Percentiles rank a stretch among this genome's conserved stretches.
phyloP scores from a whole-genome alignment of 1,140 invertebrate genomes.

The Homalodisca vitripennis region DNA sequence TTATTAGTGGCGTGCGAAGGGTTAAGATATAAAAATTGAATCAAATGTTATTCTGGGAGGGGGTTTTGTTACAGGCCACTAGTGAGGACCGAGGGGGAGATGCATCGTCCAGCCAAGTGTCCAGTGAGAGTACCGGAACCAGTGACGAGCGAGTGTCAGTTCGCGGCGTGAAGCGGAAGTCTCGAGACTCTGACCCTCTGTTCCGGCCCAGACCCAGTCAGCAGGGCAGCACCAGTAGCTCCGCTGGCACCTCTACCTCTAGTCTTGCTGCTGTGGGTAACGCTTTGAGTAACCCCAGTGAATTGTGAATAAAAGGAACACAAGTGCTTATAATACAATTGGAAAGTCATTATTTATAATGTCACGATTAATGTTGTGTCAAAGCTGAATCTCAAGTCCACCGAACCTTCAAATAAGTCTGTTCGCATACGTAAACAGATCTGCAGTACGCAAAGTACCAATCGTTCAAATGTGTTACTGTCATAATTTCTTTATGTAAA shows the following conservation, averaged over 20 bases:
- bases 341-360: no score
- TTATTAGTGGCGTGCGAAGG: no score
- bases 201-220: slow-evolving; percentile 9
- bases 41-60: neutral
- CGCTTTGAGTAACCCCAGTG: no score
- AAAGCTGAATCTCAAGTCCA: no score
- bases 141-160: slow-evolving; percentile 20
- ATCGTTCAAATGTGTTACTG: no score
- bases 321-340: no score
- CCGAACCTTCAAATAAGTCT: no score
- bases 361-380: no score
- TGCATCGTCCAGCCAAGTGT: slow-evolving; percentile 43
- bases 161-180: slow-evolving; percentile 38
- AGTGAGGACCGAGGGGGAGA: slow-evolving; percentile 45
- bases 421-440: no score
- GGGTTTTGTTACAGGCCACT: neutral
- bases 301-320: no score
- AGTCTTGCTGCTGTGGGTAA: slow-evolving; percentile 31
- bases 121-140: slow-evolving; percentile 41
- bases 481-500: no score
- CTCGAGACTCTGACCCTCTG: slow-evolving; percentile 30
- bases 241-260: slow-evolving; percentile 34
- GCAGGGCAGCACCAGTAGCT: slow-evolving; percentile 21
- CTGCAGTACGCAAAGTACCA: no score
- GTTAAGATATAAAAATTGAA: neutral